These are phyloP conservation scores for Perognathus longimembris DNA, from an alignment of 2,113 vertebrate species.

Conservation along the genomic window DNA sequence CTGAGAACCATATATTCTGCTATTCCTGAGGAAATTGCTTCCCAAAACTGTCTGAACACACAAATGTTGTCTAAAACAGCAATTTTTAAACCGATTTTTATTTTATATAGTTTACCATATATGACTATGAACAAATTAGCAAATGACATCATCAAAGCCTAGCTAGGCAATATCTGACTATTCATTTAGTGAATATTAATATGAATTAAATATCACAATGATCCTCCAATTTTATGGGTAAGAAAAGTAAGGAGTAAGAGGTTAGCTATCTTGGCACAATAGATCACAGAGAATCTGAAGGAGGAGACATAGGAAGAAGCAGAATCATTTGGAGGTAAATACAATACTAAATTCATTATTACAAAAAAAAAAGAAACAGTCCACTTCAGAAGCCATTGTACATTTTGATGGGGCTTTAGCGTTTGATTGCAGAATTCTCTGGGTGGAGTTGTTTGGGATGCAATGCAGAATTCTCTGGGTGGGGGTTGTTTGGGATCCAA, in stretches of 20 bases:
- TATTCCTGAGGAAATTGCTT: slow-evolving; percentile 7
- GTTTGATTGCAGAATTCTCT: slow-evolving; percentile 82
- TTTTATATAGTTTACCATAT: background rate
- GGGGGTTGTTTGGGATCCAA: slow-evolving; percentile 78
- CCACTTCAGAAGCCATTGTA: slow-evolving; percentile 77
- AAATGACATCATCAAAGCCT: slow-evolving; percentile 24
- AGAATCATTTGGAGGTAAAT: slow-evolving; percentile 60
- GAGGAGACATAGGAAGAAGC: background rate
- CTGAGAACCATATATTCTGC: slow-evolving; percentile 17
- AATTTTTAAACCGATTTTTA: background rate
- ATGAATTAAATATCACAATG: background rate
- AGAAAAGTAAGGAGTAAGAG: background rate
- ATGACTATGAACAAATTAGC: slow-evolving; percentile 28
- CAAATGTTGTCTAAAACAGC: background rate
- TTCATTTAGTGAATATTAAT: background rate
- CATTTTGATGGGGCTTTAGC: slow-evolving; percentile 73
- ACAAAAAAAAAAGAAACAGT: slow-evolving; percentile 64
- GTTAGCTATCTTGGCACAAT: slow-evolving; percentile 2
- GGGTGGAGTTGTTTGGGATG: slow-evolving; percentile 77
- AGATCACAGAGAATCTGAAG: background rate
- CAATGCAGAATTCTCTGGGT: slow-evolving; percentile 83
- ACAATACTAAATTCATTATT: slow-evolving; percentile 69
- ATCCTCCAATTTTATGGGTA: background rate
- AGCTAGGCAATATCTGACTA: slow-evolving; percentile 8
- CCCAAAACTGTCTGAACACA: background rate